Conservation (phyloP, 2,797 vertebrate species). For the Anabas testudineus region DNA sequence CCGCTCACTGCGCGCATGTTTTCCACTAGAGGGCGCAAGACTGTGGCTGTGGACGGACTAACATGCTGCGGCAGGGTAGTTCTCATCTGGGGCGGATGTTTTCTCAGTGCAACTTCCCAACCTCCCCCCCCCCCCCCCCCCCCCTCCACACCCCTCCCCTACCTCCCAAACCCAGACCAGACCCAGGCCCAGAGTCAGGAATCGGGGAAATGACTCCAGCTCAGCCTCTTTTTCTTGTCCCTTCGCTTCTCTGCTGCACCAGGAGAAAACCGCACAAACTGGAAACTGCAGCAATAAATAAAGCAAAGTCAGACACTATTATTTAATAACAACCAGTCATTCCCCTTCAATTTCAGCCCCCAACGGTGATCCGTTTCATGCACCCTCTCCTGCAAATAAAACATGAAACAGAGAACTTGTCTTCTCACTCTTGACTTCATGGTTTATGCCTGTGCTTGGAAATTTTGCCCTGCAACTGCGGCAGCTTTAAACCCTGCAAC, state of each 20-base stretch:
- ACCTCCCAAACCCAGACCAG: conserved; percentile 27
- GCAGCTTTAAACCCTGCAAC: conserved; percentile 80
- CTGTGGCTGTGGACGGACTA: conserved; percentile 57
- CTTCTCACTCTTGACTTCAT: neutral
- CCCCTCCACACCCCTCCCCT: conserved; percentile 41
- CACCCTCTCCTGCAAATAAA: neutral
- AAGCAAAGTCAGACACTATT: neutral
- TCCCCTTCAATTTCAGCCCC: neutral
- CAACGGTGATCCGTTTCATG: neutral
- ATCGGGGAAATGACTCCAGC: conserved; percentile 7
- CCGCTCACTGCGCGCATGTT: conserved; percentile 46
- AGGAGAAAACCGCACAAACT: conserved; percentile 16
- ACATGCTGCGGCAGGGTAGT: conserved; percentile 69
- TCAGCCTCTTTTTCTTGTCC: neutral
- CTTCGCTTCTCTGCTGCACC: conserved; percentile 3
- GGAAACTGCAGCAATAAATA: conserved; percentile 1
- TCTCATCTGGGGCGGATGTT: conserved; percentile 80
- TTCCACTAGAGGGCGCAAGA: conserved; percentile 72
- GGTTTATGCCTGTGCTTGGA: conserved; percentile 35
- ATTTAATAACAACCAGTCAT: neutral
- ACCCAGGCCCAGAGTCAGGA: conserved; percentile 29
- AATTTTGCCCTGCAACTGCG: conserved; percentile 70
- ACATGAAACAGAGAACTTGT: no score
- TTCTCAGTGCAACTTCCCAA: conserved; percentile 76
- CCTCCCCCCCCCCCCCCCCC: conserved; percentile 37